A percentile compares a stretch with the other conserved stretches of the same genome.
These are phyloP conservation scores for Oostethus manadensis DNA, from an alignment of 2,113 vertebrate genomes.

Conservation along the genomic window DNA sequence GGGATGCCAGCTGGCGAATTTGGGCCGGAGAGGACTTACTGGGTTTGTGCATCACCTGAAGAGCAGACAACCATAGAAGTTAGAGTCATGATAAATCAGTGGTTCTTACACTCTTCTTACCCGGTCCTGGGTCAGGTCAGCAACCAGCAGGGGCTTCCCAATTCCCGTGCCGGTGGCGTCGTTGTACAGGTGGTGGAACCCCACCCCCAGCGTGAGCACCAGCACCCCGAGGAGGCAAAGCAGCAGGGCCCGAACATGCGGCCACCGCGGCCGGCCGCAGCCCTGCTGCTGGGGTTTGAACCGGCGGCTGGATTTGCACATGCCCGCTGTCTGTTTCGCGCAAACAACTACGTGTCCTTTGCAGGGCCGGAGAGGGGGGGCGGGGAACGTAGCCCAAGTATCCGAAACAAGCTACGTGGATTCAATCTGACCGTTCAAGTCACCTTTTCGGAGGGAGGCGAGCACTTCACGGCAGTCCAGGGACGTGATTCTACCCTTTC, in stretches of 20 bases:
- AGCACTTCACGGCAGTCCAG: too few species aligned
- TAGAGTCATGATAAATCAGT: neutral
- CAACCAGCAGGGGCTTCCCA: constrained; percentile 15
- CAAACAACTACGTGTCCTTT: constrained; percentile 49
- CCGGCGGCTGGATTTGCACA: constrained; percentile 65
- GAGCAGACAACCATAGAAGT: neutral
- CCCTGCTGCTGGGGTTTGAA: constrained; percentile 53
- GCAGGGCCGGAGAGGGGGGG: constrained; percentile 34
- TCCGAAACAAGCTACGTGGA: neutral
- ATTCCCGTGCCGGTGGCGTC: constrained; percentile 25
- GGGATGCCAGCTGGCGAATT: constrained; percentile 69
- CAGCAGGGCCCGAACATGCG: constrained; percentile 60
- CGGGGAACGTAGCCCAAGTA: neutral
- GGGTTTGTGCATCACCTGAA: constrained; percentile 67
- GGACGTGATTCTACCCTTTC: too few species aligned
- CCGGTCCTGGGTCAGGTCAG: constrained; percentile 60
- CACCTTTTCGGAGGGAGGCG: too few species aligned
- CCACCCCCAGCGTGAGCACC: constrained; percentile 61
- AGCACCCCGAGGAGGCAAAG: constrained; percentile 61
- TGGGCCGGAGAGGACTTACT: constrained; percentile 67
- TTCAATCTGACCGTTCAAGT: neutral
- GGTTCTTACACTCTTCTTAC: constrained; percentile 35
- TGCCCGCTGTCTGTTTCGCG: constrained; percentile 21
- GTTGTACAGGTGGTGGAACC: constrained; percentile 63
- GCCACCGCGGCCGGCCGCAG: constrained; percentile 51